Evolutionary conservation across 2,797 vertebrate genomes (phyloP).

Genomic region (Sciaenops ocellatus): DNA sequence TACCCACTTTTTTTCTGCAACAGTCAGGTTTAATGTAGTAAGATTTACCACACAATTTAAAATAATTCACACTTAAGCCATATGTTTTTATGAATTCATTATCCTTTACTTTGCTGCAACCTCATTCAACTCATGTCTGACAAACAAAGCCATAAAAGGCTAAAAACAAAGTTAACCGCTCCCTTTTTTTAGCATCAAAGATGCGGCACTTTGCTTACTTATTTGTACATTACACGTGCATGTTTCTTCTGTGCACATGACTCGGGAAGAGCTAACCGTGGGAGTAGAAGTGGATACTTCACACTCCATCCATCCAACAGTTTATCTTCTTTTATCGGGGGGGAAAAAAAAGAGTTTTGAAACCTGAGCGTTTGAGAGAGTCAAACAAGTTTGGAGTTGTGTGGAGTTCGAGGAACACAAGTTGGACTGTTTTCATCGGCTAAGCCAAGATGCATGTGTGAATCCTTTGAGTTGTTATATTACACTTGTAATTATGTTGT

Average conservation of each 20-base stretch:
- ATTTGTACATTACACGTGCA: slow-evolving; percentile 22
- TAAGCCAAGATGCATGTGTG: not conserved
- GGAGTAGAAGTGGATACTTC: not conserved
- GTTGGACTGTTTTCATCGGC: not conserved
- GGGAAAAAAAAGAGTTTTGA: not conserved
- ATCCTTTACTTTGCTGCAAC: slow-evolving; percentile 39
- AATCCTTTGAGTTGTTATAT: not conserved
- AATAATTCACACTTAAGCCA: slow-evolving; percentile 29
- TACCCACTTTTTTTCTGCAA: not conserved
- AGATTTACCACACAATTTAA: slow-evolving; percentile 17
- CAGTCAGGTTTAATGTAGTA: not conserved
- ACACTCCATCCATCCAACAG: not conserved
- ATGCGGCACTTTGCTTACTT: not conserved
- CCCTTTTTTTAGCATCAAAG: slow-evolving; percentile 37
- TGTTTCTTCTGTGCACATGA: slow-evolving; percentile 1
- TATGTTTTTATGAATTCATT: slow-evolving; percentile 63
- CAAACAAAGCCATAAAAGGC: slow-evolving; percentile 62
- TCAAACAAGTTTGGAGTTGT: not conserved
- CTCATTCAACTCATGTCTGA: slow-evolving; percentile 50
- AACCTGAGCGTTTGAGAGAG: not conserved
- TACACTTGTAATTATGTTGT: not conserved
- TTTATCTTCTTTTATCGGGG: not conserved
- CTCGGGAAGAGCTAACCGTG: not conserved
- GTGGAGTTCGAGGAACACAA: not conserved
- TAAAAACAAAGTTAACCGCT: slow-evolving; percentile 29